Evolutionary conservation across 64 coral and sea anemone species (phyloP).

Genomic region (Montipora foliosa): DNA sequence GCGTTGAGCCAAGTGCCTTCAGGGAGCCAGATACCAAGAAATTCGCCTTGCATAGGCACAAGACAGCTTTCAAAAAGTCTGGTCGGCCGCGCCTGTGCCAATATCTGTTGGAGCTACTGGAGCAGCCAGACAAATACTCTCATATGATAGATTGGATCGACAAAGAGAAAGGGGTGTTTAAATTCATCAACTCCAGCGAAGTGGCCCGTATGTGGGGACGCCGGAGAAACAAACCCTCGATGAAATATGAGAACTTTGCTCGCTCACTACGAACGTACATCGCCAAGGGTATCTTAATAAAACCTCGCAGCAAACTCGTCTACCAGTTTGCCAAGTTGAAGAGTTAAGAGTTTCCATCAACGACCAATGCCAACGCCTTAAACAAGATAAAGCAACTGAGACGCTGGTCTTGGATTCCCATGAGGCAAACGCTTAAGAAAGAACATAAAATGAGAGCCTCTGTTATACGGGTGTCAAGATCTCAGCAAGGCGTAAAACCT

Average conservation of each 20-base stretch:
- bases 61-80: slow-evolving; percentile 55
- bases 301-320: slow-evolving; percentile 76
- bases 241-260: slow-evolving; percentile 86
- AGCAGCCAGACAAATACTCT: slow-evolving; percentile 52
- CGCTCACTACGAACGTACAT: slow-evolving; percentile 74
- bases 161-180: slow-evolving; percentile 71
- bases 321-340: slow-evolving; percentile 52
- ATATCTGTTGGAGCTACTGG: slow-evolving; percentile 57
- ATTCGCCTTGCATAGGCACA: slow-evolving; percentile 47
- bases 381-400: neutral
- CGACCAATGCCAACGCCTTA: neutral
- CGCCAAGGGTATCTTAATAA: slow-evolving; percentile 69
- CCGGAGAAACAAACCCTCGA: slow-evolving; percentile 60
- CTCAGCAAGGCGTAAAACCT: neutral
- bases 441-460: too few relatives aligned
- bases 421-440: too few relatives aligned
- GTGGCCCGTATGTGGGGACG: slow-evolving; percentile 68
- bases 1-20: neutral
- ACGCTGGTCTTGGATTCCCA: too few relatives aligned
- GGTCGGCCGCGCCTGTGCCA: slow-evolving; percentile 67
- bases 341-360: neutral
- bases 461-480: neutral
- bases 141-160: slow-evolving; percentile 74
- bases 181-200: slow-evolving; percentile 67
- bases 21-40: slow-evolving; percentile 16